phyloP scores from a whole-genome alignment of 2,888 invertebrate genomes.

The Pterobdella sp. region DNA sequence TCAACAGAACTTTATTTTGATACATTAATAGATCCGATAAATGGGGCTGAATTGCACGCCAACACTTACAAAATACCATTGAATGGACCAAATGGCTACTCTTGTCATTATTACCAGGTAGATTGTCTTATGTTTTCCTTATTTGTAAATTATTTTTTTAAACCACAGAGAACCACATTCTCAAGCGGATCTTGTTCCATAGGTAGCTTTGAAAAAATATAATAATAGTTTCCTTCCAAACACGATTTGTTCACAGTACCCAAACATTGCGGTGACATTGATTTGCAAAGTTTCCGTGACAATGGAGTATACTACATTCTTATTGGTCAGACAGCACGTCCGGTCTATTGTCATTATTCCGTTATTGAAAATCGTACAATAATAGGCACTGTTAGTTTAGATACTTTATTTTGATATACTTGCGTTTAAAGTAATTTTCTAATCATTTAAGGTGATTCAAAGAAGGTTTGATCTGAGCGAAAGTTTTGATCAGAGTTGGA shows the following conservation, averaged over 20 bases:
- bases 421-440: too few species aligned
- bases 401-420: background rate
- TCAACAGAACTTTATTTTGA: background rate
- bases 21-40: background rate
- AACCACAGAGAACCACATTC: too few species aligned
- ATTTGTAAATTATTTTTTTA: too few species aligned
- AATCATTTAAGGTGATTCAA: slow-evolving; percentile 61
- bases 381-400: background rate
- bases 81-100: background rate
- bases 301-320: background rate
- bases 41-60: background rate
- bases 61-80: background rate
- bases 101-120: background rate
- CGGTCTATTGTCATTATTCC: slow-evolving; percentile 1
- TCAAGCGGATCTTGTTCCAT: too few species aligned
- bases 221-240: too few species aligned
- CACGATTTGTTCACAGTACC: too few species aligned
- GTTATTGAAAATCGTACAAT: background rate
- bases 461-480: slow-evolving; percentile 69
- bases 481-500: slow-evolving; percentile 77
- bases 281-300: background rate
- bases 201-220: too few species aligned
- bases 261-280: background rate
- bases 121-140: too few species aligned
- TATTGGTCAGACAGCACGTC: background rate